Conservation (phyloP, 2,888 invertebrate genomes). For the Machimus rusticus region DNA sequence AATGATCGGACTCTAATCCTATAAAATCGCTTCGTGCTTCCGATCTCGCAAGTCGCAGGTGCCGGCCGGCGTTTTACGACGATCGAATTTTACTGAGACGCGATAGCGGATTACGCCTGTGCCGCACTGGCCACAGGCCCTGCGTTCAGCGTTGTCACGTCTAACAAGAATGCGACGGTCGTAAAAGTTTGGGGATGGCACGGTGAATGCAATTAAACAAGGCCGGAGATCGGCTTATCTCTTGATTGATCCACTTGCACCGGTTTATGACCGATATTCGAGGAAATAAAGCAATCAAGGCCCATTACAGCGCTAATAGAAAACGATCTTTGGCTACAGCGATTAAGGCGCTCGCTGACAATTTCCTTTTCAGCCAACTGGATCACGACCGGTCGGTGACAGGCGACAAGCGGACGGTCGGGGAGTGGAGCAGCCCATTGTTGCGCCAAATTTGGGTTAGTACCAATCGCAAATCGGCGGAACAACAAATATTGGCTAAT, state of each 20-base stretch:
- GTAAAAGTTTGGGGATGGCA: neutral
- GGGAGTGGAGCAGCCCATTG: neutral
- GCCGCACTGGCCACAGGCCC: neutral
- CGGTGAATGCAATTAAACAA: neutral
- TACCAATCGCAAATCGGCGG: neutral
- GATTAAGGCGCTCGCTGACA: neutral
- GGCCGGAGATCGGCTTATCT: neutral
- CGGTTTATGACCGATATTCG: neutral
- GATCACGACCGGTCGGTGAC: neutral
- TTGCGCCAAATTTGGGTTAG: conserved; percentile 3
- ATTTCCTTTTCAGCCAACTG: neutral
- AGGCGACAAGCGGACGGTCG: neutral
- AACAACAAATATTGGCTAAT: neutral
- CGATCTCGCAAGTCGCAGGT: neutral
- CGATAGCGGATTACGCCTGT: neutral
- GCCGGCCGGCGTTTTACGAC: neutral
- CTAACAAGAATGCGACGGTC: neutral
- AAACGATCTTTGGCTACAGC: neutral
- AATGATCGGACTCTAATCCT: conserved; percentile 5
- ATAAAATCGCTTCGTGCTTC: conserved; percentile 25
- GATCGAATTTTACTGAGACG: neutral
- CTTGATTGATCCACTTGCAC: conserved; percentile 13
- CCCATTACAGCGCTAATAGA: neutral
- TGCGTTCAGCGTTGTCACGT: neutral
- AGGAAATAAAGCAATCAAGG: neutral